These are phyloP conservation scores for Lacanobia oleracea DNA, from an alignment of 2,888 invertebrate genomes.

Conservation along the genomic window DNA sequence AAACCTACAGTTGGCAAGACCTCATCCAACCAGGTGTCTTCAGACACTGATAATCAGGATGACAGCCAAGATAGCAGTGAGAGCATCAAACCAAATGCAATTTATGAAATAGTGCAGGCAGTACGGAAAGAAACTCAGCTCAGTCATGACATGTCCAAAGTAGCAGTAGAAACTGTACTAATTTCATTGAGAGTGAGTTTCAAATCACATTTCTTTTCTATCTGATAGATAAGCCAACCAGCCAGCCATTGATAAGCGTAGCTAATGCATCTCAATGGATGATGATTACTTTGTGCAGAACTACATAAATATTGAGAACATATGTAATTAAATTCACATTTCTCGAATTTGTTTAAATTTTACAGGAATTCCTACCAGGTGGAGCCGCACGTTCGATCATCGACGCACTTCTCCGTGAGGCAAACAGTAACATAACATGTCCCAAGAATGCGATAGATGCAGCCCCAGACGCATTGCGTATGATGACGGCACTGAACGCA, in stretches of 20 bases:
- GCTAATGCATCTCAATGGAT: not conserved
- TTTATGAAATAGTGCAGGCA: constrained; percentile 95
- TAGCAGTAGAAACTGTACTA: constrained; percentile 95
- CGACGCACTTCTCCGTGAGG: constrained; percentile 86
- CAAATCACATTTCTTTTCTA: not conserved
- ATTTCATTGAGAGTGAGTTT: constrained; percentile 84
- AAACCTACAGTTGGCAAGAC: constrained; percentile 71
- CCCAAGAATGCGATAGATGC: constrained; percentile 93
- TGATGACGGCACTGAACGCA: constrained; percentile 95
- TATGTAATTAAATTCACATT: not conserved
- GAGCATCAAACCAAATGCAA: constrained; percentile 88
- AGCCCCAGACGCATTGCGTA: constrained; percentile 95
- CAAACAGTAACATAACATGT: constrained; percentile 86
- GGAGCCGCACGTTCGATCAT: constrained; percentile 87
- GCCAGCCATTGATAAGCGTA: not conserved
- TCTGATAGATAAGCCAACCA: too few relatives aligned
- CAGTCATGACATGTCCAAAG: constrained; percentile 96
- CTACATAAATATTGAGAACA: too few relatives aligned
- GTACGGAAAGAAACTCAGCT: constrained; percentile 96
- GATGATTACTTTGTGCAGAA: too few relatives aligned
- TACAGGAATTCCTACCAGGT: constrained; percentile 86
- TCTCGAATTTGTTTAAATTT: not conserved
- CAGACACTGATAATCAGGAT: constrained; percentile 87
- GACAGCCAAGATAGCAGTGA: constrained; percentile 89
- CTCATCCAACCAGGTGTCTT: constrained; percentile 82